phyloP scores from a whole-genome alignment of 2,797 vertebrate species.

The Oceanodroma leucorhoa region DNA sequence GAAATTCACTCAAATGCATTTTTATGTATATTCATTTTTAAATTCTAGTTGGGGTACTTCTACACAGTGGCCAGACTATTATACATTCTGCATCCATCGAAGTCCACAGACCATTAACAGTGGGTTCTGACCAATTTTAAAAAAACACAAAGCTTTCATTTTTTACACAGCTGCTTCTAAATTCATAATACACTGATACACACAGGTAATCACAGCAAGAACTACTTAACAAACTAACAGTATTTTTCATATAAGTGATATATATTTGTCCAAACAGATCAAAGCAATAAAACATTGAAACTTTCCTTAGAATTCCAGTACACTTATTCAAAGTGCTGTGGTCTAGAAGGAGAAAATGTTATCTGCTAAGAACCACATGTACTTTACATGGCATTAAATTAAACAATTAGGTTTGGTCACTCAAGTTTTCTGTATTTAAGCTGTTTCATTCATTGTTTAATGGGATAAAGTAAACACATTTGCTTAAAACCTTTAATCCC shows the following conservation, averaged over 20 bases:
- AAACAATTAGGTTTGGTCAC: neutral
- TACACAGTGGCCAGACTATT: neutral
- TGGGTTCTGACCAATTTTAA: neutral
- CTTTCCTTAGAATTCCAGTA: neutral
- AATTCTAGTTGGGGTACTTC: neutral
- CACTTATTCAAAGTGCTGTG: neutral
- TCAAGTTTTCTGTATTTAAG: neutral
- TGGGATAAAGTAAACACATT: neutral
- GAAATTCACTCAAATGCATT: neutral
- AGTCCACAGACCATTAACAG: neutral
- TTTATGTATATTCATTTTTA: neutral
- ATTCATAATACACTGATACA: neutral
- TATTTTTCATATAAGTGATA: neutral
- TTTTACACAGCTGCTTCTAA: neutral
- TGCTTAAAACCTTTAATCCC: slow-evolving; percentile 2
- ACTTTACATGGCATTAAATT: neutral
- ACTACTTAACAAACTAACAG: neutral
- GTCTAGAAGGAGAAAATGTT: neutral
- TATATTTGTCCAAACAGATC: neutral
- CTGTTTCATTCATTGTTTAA: neutral
- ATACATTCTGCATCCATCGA: neutral
- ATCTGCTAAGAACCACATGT: neutral
- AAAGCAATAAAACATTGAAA: neutral
- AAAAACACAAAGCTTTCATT: neutral
- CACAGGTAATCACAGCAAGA: neutral